These are phyloP conservation scores for Arnoldichthys spilopterus DNA, from an alignment of 2,797 vertebrate species.

Conservation along the genomic window DNA sequence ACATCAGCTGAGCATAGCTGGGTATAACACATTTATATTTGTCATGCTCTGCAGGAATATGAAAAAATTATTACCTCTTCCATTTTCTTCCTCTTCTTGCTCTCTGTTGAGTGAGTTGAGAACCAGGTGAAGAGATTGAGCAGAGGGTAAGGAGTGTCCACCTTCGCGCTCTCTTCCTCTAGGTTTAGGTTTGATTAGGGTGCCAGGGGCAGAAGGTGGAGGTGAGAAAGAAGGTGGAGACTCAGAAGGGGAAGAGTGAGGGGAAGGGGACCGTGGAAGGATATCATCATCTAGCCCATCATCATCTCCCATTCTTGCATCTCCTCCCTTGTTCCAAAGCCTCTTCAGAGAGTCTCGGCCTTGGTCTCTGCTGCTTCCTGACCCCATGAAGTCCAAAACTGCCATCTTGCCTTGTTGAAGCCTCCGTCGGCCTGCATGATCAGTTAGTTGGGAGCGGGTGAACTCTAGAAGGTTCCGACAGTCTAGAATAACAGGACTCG, in stretches of 20 bases:
- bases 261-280: conserved; percentile 70
- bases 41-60: background rate
- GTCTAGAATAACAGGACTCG: conserved; percentile 74
- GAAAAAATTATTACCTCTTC: conserved; percentile 74
- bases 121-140: conserved; percentile 83
- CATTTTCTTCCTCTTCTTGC: conserved; percentile 80
- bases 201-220: conserved; percentile 75
- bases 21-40: conserved; percentile 19
- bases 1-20: background rate
- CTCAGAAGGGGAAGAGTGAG: conserved; percentile 69
- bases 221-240: conserved; percentile 80
- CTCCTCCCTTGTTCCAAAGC: conserved; percentile 75
- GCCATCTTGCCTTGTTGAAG: conserved; percentile 84
- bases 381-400: conserved; percentile 80
- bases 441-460: conserved; percentile 72
- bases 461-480: conserved; percentile 80
- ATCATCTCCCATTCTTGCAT: conserved; percentile 64
- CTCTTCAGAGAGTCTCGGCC: conserved; percentile 77
- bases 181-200: conserved; percentile 79
- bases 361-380: conserved; percentile 69
- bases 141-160: conserved; percentile 78
- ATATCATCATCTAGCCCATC: conserved; percentile 66
- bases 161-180: conserved; percentile 78
- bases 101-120: conserved; percentile 83
- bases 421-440: conserved; percentile 74